Conservation (phyloP, 64 coral and sea anemone species). For the Pocillopora verrucosa region DNA sequence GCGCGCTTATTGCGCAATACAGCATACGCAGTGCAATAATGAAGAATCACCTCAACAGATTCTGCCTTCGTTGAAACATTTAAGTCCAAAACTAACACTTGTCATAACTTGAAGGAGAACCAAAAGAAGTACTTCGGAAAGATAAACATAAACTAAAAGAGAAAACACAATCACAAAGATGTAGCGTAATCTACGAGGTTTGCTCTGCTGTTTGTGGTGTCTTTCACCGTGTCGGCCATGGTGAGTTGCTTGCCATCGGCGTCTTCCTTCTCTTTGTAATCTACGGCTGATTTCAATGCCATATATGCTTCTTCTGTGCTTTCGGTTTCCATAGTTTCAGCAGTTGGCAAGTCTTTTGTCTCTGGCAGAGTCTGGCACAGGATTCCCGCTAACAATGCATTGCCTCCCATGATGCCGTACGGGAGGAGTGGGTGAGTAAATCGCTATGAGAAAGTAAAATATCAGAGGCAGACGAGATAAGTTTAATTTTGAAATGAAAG, state of each 20-base stretch:
- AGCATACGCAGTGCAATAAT: too few species aligned
- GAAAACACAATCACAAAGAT: too few species aligned
- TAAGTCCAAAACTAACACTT: too few species aligned
- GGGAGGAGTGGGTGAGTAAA: slow-evolving; percentile 12
- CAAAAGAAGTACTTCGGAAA: too few species aligned
- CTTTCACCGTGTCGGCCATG: neutral
- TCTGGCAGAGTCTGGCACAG: slow-evolving; percentile 27
- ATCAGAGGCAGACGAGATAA: too few species aligned
- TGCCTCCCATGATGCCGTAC: slow-evolving; percentile 29
- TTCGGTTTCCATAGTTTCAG: slow-evolving; percentile 33
- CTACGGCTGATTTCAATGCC: neutral
- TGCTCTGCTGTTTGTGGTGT: neutral
- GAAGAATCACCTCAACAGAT: too few species aligned
- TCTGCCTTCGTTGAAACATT: too few species aligned
- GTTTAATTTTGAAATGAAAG: too few species aligned
- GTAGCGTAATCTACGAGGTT: neutral
- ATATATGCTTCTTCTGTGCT: neutral
- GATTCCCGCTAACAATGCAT: slow-evolving; percentile 25
- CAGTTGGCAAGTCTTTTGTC: slow-evolving; percentile 26
- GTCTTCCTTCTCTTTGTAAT: neutral
- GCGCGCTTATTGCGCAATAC: too few species aligned
- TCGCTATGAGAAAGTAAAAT: neutral
- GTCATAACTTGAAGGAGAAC: too few species aligned
- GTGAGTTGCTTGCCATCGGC: neutral
- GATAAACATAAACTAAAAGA: too few species aligned